A percentile compares a stretch with the other conserved stretches of the same genome.
These are phyloP conservation scores for Channa maculata DNA, from an alignment of 2,113 vertebrate genomes.

Conservation along the genomic window DNA sequence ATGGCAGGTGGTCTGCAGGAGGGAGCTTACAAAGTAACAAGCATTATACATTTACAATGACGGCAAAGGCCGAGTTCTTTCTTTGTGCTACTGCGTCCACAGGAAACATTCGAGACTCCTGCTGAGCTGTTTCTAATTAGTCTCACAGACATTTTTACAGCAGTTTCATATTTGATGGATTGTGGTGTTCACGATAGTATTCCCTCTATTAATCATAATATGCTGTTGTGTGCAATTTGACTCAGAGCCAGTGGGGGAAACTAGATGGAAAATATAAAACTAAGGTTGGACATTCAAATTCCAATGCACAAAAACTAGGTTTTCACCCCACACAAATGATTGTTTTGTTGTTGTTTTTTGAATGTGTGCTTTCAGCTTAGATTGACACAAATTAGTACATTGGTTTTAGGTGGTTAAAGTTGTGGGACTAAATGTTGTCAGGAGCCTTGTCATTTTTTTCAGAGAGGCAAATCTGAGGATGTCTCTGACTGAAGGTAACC, in stretches of 20 bases:
- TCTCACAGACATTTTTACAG: not conserved
- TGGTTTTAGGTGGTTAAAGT: too few relatives aligned
- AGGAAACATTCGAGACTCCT: not conserved
- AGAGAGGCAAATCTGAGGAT: too few relatives aligned
- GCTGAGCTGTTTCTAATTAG: conserved; percentile 29
- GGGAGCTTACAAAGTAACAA: not conserved
- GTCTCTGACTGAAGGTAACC: too few relatives aligned
- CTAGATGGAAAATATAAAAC: not conserved
- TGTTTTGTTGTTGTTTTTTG: too few relatives aligned
- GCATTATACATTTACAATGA: not conserved
- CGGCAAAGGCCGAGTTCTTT: conserved; percentile 2
- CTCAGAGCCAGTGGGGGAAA: not conserved
- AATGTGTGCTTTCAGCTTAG: too few relatives aligned
- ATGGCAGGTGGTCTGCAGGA: not conserved
- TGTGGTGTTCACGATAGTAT: conserved; percentile 2
- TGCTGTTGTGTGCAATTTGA: not conserved
- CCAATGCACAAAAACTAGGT: too few relatives aligned
- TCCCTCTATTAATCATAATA: conserved; percentile 21
- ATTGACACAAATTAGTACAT: too few relatives aligned
- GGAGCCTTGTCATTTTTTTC: too few relatives aligned
- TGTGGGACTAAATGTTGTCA: too few relatives aligned
- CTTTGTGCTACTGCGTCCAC: conserved; percentile 2
- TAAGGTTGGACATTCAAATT: too few relatives aligned
- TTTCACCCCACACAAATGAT: too few relatives aligned
- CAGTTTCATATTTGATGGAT: conserved; percentile 18